Base-by-base conservation (phyloP, 2,797 vertebrate species). In the Chelon labrosus region DNA sequence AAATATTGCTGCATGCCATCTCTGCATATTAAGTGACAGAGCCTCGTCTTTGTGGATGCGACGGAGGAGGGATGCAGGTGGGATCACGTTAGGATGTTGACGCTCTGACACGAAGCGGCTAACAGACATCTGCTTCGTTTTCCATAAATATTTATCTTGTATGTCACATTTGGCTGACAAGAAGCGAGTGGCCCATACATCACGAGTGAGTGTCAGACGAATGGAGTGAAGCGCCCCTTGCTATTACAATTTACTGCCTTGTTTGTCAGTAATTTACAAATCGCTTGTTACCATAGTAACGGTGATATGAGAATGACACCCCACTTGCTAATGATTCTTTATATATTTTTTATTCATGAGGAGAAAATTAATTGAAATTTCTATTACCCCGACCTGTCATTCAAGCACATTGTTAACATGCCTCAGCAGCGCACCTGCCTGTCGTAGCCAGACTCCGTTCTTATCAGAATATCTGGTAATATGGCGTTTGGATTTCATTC, bases 1-100 rank as follows among this genome's bases (percentile, higher is more conserved):
- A 84, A 82, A 85, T 79, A 83, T 80, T 60, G 66, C 70, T 37
- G 3, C 51, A 31, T 73, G 83, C 85, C 78, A 77, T 72, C 54
- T 68, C 22, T 9, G 10, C 42, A 49, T 31, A 68, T 82, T 71
- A 85, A 68, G 41, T 66, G 67, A 59, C 76, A 68, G 73, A 63
- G 65, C 56, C 55, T 84, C 61, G 50, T 82, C 79, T 87, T 35
- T 75, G 66, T 67, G 75, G 54, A 70, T 72, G 12, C 17, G 55
- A 37, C 52, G 44, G 52, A 10, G 25, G 39, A 25, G 37, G 35
- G 71, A 83, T 59, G 17, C 3, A 37, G 14, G 31, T 31, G 31
- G 31, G 31, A 80, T 71, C 35, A 62, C 68, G 82, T 79, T 35
- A 74, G 13, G 19, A 57, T 38, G 60, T 54, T 65, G 35, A 3